These are phyloP conservation scores for Pyxicephalus adspersus DNA, from an alignment of 2,113 vertebrate species.

Conservation along the genomic window DNA sequence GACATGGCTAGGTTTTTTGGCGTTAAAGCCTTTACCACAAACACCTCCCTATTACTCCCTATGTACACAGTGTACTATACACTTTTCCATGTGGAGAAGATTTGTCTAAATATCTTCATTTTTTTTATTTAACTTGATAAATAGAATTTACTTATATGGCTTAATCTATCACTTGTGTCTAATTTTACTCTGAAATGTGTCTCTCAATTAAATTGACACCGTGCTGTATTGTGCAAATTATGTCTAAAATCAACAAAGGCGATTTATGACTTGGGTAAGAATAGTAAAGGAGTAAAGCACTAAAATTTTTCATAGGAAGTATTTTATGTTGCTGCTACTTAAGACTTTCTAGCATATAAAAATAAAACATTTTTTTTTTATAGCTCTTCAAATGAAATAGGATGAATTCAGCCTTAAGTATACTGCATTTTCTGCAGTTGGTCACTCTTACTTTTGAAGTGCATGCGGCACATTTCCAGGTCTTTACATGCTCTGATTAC, in stretches of 20 bases:
- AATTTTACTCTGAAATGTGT: slow-evolving; percentile 22
- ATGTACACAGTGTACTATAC: slow-evolving; percentile 9
- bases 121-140: slow-evolving; percentile 10
- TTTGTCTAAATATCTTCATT: slow-evolving; percentile 17
- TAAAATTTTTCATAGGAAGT: neutral
- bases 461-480: neutral
- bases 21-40: slow-evolving; percentile 1
- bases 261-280: neutral
- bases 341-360: slow-evolving; percentile 11
- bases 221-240: slow-evolving; percentile 14
- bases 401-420: slow-evolving; percentile 40
- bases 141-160: slow-evolving; percentile 10
- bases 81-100: neutral
- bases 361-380: slow-evolving; percentile 23
- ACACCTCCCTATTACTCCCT: slow-evolving; percentile 20
- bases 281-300: neutral
- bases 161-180: slow-evolving; percentile 31
- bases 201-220: neutral
- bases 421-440: slow-evolving; percentile 7
- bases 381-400: slow-evolving; percentile 6
- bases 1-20: slow-evolving; percentile 20
- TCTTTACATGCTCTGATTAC: neutral
- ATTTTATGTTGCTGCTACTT: slow-evolving; percentile 39
- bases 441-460: neutral
- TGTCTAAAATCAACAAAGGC: slow-evolving; percentile 9